These are phyloP conservation scores for Dromiciops gliroides DNA, from an alignment of 2,113 vertebrate genomes.

Conservation along the genomic window DNA sequence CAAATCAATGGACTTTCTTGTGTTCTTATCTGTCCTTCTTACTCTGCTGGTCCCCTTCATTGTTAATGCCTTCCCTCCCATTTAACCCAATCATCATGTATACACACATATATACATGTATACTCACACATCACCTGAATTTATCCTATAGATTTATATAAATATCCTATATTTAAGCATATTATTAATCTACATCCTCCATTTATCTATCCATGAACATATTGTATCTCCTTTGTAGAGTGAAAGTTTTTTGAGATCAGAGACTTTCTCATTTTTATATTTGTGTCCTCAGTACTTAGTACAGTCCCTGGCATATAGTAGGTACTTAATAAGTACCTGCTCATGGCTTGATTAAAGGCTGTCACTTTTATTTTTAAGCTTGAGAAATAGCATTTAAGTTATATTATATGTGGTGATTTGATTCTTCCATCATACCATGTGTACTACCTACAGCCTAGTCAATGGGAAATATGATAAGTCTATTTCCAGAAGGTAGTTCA, in stretches of 20 bases:
- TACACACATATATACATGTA: too few species aligned
- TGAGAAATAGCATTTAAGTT: conserved; percentile 47
- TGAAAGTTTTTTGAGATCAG: not conserved
- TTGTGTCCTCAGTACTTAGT: not conserved
- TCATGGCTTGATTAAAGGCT: not conserved
- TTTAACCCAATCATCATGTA: not conserved
- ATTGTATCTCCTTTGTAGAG: not conserved
- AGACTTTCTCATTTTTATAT: not conserved
- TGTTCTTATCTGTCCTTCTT: not conserved
- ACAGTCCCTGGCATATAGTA: not conserved
- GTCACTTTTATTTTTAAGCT: conserved; percentile 29
- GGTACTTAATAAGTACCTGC: not conserved
- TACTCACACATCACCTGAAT: not conserved
- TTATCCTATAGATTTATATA: not conserved
- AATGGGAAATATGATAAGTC: not conserved
- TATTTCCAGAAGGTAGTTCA: not conserved
- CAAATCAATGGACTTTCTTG: not conserved
- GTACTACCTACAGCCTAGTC: not conserved
- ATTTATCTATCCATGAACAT: not conserved
- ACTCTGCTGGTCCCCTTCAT: not conserved
- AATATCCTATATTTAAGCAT: not conserved
- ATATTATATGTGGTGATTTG: conserved; percentile 55
- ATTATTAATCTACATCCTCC: not conserved
- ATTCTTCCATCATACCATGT: not conserved
- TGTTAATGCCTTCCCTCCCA: not conserved